Base-by-base conservation (phyloP, 2,113 vertebrate species). In the Motacilla alba region DNA sequence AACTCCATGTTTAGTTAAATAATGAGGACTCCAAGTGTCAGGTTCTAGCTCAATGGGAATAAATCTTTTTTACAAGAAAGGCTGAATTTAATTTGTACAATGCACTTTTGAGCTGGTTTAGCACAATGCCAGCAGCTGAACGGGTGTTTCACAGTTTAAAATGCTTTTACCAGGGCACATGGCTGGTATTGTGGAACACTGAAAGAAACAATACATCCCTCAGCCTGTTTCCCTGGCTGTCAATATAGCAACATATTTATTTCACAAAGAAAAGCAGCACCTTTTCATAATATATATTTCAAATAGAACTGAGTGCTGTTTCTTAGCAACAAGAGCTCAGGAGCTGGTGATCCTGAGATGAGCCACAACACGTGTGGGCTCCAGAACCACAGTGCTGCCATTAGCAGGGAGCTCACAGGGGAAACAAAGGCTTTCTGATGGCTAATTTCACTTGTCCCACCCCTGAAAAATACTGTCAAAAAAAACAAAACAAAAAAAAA, bases 251-350 rank as follows among this genome's bases (percentile, higher is more conserved):
- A 87, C 50, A 41, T 73, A 83, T 68, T 90, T 77, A 84, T 91
- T 96, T 95, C 87, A 53, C 60, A 72, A 69, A 82, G 75, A 75
- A 58, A 91, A 93, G 72, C 66, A 67, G 52, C 59, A 90, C 80
- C 69, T 95, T 97, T 94, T 80, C 93, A 87, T 96, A 91, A 89
- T 87, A 84, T 91, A 87, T 95, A 73, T 95, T 95, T 92, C 66
- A 94, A 77, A 75, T 67, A 21, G n/a, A 78, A 69, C 52, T 1
- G 31, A 70, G 58, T 47, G 46, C 55, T 39, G 80, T 91, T 76
- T 56, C 95, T 93, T 93, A 95, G 93, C 90, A 96, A 93, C 92
- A 5, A n/a, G 82, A 81, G 27, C 86, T 63, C 35, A 11, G 90
- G 47, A 82, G 47, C 39, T 75, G 56, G 20, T 63, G 83, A 74